Percentiles rank a stretch among this genome's conserved stretches.
phyloP scores from a whole-genome alignment of 2,888 invertebrate species.

The Podabrus alpinus region DNA sequence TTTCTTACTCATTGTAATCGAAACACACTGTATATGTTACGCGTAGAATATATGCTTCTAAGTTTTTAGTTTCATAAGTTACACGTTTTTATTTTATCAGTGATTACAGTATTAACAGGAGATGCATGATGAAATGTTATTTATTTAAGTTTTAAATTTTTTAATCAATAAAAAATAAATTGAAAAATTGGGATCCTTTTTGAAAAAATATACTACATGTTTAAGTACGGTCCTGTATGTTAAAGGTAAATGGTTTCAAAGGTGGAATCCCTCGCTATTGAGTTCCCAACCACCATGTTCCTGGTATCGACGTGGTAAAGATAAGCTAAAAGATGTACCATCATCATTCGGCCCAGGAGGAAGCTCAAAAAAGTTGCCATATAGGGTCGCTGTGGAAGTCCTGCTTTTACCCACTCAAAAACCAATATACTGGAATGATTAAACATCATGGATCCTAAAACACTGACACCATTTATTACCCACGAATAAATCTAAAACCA shows the following conservation, averaged over 20 bases:
- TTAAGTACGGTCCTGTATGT: background rate
- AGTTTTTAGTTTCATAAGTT: background rate
- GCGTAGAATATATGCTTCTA: background rate
- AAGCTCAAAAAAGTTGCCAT: conserved; percentile 44
- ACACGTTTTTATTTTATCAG: background rate
- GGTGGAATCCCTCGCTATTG: conserved; percentile 30
- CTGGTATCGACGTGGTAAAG: conserved; percentile 50
- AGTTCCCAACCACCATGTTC: conserved; percentile 30
- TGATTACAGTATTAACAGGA: background rate
- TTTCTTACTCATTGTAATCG: background rate
- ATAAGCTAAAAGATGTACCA: conserved; percentile 48
- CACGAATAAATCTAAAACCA: background rate
- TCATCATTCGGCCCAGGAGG: conserved; percentile 46
- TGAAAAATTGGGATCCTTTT: background rate
- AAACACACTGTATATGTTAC: background rate
- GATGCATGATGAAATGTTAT: background rate
- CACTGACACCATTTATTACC: conserved; percentile 36
- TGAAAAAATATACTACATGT: too few relatives aligned
- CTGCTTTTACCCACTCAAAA: conserved; percentile 42
- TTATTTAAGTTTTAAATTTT: background rate
- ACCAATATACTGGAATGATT: conserved; percentile 46
- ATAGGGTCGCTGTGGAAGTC: conserved; percentile 31
- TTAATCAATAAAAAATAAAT: background rate
- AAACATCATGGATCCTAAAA: conserved; percentile 50
- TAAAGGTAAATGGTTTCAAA: conserved; percentile 43